Evolutionary conservation across 2,888 invertebrate species (phyloP), one percentile per base, ranked within the genome.

Genomic region (Seira ritae): DNA sequence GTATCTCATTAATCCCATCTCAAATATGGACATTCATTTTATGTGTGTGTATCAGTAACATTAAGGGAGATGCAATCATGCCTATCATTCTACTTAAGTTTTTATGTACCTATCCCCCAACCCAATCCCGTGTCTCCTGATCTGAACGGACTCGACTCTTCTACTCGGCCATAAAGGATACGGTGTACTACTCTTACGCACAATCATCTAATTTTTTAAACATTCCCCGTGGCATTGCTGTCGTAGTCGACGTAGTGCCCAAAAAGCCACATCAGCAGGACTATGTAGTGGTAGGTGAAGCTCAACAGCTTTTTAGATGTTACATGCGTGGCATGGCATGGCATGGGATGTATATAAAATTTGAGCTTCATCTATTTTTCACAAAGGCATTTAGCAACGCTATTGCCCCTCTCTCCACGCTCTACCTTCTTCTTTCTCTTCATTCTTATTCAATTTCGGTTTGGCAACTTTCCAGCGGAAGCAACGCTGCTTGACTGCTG

Each of bases 391-490:
- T 71, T 78, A 78, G 68, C 68, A 68, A 65, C 65, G 78, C 66
- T 78, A 50, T 78, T 78, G 73, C 72, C 60, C 46, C 24, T 17
- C 6, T 67, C 31, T 24, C 8, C 23, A 37, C n/a, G 17, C 6
- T 3, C 15, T 70, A 19, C 70, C n/a, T n/a, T n/a, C 66, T 76
- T 42, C 66, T 22, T 20, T 66, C 66, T 19, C 66, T 66, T 73
- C 74, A 80, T 80, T 80, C 71, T 75, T 81, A 81, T 81, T 81
- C 81, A 81, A 81, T 81, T 81, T 81, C 67, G 75, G 76, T 81
- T 81, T 81, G 81, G 81, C 81, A 81, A 55, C 37, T 66, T 71
- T 81, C 81, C 81, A 81, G 55, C 66, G 71, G 71, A 81, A 76
- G 50, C 71, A 60, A 81, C 81, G 76, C 81, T 81, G n/a, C 55